Evolutionary conservation across 2,797 vertebrate species (phyloP).

Genomic region (Zalophus californianus): DNA sequence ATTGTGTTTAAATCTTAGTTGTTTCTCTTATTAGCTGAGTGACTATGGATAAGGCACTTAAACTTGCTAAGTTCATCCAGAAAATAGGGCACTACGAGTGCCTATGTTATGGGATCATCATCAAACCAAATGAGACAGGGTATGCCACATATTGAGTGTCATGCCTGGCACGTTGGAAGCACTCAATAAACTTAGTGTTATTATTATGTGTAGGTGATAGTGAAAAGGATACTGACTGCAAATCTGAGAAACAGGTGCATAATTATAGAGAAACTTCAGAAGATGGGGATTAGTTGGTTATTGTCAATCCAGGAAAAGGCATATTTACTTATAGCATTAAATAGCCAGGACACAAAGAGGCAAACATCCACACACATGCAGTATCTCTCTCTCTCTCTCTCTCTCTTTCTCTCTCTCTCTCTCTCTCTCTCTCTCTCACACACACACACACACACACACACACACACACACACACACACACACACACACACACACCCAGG

Average conservation of each 20-base stretch:
- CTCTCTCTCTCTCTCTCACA: background rate
- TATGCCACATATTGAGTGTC: background rate
- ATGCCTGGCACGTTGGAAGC: background rate
- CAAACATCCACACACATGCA: background rate
- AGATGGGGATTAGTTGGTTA: background rate
- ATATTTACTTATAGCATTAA: background rate
- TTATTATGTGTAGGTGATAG: background rate
- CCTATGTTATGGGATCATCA: background rate
- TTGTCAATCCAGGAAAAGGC: background rate
- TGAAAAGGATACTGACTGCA: background rate
- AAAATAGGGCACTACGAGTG: background rate
- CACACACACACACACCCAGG: background rate
- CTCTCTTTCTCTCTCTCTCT: background rate
- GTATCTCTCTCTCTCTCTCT: background rate
- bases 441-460: background rate
- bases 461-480: background rate
- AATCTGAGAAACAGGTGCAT: background rate
- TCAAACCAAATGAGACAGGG: background rate
- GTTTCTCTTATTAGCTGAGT: background rate
- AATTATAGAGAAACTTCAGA: background rate
- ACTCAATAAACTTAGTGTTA: background rate
- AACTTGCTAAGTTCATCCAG: background rate
- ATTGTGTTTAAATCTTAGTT: background rate
- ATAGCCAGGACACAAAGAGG: background rate
- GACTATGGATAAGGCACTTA: background rate